Conservation (phyloP, 2,797 vertebrate species). For the Presbytis comata region DNA sequence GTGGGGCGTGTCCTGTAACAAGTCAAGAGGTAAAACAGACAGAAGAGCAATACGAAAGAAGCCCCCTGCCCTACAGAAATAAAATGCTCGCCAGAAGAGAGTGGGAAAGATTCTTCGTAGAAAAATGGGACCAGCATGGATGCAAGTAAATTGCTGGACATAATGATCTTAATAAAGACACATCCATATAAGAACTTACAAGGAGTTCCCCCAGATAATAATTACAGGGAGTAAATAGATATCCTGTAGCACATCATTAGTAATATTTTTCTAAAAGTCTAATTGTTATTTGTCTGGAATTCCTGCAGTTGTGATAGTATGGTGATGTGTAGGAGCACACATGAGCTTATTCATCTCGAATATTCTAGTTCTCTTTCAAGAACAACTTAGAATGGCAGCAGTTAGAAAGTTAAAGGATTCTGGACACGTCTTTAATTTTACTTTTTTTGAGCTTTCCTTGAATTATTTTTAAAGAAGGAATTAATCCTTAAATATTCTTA, state of each 20-base stretch:
- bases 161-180: not conserved
- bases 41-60: not conserved
- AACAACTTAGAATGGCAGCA: not conserved
- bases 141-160: not conserved
- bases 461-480: not conserved
- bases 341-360: not conserved
- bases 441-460: not conserved
- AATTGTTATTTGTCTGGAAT: not conserved
- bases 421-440: not conserved
- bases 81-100: not conserved
- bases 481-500: not conserved
- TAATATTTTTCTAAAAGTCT: not conserved
- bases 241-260: not conserved
- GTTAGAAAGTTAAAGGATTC: not conserved
- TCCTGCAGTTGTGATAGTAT: not conserved
- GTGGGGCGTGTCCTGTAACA: not conserved
- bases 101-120: not conserved
- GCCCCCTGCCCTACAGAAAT: rapidly evolving
- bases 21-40: not conserved
- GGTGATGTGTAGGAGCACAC: not conserved
- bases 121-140: not conserved
- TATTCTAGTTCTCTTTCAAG: not conserved
- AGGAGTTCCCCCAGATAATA: not conserved
- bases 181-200: not conserved
- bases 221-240: not conserved